Conservation (phyloP, 2,888 invertebrate genomes). For the Dilophus febrilis region DNA sequence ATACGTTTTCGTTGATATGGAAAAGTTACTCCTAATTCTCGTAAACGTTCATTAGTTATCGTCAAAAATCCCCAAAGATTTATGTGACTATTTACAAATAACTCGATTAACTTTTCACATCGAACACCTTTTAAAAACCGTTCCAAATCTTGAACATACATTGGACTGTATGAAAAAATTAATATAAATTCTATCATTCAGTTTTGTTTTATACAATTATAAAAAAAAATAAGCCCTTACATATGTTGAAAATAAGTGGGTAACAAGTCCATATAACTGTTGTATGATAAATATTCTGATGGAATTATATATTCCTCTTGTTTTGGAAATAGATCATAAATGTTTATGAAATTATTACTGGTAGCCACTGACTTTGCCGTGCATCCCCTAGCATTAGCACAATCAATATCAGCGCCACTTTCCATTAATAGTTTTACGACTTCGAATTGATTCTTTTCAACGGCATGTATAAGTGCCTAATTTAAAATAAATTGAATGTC, state of each 20-base stretch:
- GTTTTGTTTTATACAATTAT: neutral
- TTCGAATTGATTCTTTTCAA: slow-evolving; percentile 23
- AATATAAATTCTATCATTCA: neutral
- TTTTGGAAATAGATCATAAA: slow-evolving; percentile 21
- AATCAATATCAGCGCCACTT: slow-evolving; percentile 17
- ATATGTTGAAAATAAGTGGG: slow-evolving; percentile 3
- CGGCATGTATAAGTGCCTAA: slow-evolving; percentile 23
- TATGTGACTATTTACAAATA: slow-evolving; percentile 20
- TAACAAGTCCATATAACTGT: slow-evolving; percentile 18
- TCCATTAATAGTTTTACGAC: slow-evolving; percentile 19
- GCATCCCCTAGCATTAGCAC: slow-evolving; percentile 22
- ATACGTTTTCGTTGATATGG: slow-evolving; percentile 24
- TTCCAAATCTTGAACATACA: slow-evolving; percentile 27
- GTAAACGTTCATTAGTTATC: slow-evolving; percentile 20
- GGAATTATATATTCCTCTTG: slow-evolving; percentile 19
- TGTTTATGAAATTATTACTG: slow-evolving; percentile 24
- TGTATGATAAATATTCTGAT: slow-evolving; percentile 20
- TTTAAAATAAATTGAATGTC: neutral
- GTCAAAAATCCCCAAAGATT: slow-evolving; percentile 22
- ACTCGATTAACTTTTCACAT: slow-evolving; percentile 16
- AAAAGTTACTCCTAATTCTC: slow-evolving; percentile 19
- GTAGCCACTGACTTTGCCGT: slow-evolving; percentile 24
- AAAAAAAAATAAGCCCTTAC: neutral
- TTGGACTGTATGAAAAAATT: slow-evolving; percentile 18
- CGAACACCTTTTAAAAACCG: slow-evolving; percentile 18